A percentile compares a stretch with the other conserved stretches of the same genome.
Conservation (phyloP, 2,113 vertebrate species). For the Corvus hawaiiensis region DNA sequence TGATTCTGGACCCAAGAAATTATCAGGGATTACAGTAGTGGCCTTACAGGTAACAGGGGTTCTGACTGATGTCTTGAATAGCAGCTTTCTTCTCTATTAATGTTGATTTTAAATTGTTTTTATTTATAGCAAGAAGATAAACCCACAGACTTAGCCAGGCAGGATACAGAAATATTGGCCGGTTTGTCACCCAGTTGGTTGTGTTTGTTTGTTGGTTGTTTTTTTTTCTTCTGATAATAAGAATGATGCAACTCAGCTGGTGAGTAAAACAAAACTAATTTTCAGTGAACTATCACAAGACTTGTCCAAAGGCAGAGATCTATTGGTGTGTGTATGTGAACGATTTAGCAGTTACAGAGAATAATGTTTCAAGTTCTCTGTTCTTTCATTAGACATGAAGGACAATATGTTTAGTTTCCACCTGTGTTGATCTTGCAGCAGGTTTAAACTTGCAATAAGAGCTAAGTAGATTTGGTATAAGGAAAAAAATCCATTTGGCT, state of each 20-base stretch:
- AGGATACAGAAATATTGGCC: not conserved
- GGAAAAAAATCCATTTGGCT: not conserved
- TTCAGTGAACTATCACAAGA: not conserved
- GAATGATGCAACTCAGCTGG: not conserved
- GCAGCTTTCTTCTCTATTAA: not conserved
- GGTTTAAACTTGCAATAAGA: not conserved
- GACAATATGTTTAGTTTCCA: not conserved
- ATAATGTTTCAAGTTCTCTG: not conserved
- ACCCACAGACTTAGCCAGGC: not conserved
- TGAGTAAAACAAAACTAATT: not conserved
- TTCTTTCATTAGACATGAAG: not conserved
- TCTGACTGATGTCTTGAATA: not conserved
- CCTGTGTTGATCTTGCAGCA: not conserved
- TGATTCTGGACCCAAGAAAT: slow-evolving; percentile 46
- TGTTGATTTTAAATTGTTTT: not conserved
- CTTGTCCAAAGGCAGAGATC: not conserved
- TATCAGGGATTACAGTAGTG: slow-evolving; percentile 12
- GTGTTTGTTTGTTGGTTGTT: not conserved
- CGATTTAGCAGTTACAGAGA: not conserved
- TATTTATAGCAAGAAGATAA: not conserved
- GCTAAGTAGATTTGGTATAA: not conserved
- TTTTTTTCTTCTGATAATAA: not conserved
- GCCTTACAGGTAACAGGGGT: not conserved
- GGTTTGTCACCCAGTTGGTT: not conserved
- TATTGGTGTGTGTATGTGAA: not conserved